Conservation (phyloP, 1,140 invertebrate species). For the Procambarus virginalis region DNA sequence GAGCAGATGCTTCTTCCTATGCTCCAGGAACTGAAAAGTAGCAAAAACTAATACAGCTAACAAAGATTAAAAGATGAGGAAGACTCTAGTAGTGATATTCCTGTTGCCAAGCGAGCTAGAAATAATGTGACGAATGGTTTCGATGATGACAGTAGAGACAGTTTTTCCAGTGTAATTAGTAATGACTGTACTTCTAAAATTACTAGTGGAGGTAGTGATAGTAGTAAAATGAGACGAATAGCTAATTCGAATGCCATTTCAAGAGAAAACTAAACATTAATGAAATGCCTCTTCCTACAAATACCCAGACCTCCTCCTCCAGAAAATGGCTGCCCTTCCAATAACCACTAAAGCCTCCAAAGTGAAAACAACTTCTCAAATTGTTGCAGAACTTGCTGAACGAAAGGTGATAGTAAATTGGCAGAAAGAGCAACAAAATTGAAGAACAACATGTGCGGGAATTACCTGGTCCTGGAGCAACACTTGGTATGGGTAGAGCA, state of each 20-base stretch:
- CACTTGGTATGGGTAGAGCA: conserved; percentile 66
- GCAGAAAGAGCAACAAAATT: conserved; percentile 64
- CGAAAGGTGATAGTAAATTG: conserved; percentile 72
- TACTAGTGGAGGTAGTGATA: conserved; percentile 52
- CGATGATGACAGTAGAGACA: conserved; percentile 71
- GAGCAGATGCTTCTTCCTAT: conserved; percentile 63
- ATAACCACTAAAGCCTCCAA: conserved; percentile 72
- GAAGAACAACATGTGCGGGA: conserved; percentile 60
- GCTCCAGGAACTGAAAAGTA: conserved; percentile 72
- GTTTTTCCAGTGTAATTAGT: conserved; percentile 70
- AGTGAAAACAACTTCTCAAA: conserved; percentile 89
- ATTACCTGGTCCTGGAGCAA: conserved; percentile 29
- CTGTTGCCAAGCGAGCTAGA: conserved; percentile 67
- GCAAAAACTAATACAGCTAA: conserved; percentile 80
- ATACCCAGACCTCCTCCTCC: conserved; percentile 49
- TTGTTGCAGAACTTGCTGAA: conserved; percentile 82
- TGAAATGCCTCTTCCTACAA: conserved; percentile 20
- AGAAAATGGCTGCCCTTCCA: conserved; percentile 62
- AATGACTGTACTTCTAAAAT: conserved; percentile 57
- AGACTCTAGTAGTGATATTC: conserved; percentile 69
- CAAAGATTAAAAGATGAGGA: conserved; percentile 78
- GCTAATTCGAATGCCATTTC: conserved; percentile 25
- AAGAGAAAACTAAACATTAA: conserved; percentile 37
- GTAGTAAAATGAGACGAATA: conserved; percentile 49
- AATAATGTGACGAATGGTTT: conserved; percentile 69